These are phyloP conservation scores for Drosophila guanche DNA, from an alignment of 1,140 invertebrate genomes.

Conservation along the genomic window DNA sequence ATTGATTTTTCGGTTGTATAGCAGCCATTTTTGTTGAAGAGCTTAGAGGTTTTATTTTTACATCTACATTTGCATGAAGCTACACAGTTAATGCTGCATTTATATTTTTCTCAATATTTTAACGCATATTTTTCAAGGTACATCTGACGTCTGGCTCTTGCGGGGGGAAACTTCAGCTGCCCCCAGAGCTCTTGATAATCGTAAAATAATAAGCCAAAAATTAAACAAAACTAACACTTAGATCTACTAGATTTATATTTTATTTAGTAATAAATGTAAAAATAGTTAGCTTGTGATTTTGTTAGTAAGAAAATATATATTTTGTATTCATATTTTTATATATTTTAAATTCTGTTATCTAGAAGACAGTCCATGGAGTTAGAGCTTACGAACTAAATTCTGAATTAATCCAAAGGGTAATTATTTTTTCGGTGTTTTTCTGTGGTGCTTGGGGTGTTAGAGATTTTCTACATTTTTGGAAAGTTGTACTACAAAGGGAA, in stretches of 20 bases:
- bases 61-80: conserved; percentile 21
- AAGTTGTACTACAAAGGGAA: no score
- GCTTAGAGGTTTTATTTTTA: not conserved
- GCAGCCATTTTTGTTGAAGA: conserved; percentile 41
- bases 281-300: conserved; percentile 47
- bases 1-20: conserved; percentile 28
- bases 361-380: conserved; percentile 77
- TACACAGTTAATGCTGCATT: conserved; percentile 14
- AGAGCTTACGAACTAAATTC: conserved; percentile 61
- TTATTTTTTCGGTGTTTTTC: not conserved
- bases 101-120: conserved; percentile 13
- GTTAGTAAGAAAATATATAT: conserved; percentile 70
- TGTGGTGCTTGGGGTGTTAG: not conserved
- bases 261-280: conserved; percentile 39
- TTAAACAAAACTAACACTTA: conserved; percentile 50
- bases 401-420: conserved; percentile 12
- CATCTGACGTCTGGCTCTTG: conserved; percentile 66
- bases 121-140: conserved; percentile 59
- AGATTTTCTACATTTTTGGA: no score
- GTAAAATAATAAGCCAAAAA: conserved; percentile 57
- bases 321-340: conserved; percentile 19
- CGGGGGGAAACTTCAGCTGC: conserved; percentile 7
- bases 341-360: conserved; percentile 76
- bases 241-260: conserved; percentile 11
- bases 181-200: conserved; percentile 67